phyloP scores from a whole-genome alignment of 2,113 vertebrate species.

The Ia io region DNA sequence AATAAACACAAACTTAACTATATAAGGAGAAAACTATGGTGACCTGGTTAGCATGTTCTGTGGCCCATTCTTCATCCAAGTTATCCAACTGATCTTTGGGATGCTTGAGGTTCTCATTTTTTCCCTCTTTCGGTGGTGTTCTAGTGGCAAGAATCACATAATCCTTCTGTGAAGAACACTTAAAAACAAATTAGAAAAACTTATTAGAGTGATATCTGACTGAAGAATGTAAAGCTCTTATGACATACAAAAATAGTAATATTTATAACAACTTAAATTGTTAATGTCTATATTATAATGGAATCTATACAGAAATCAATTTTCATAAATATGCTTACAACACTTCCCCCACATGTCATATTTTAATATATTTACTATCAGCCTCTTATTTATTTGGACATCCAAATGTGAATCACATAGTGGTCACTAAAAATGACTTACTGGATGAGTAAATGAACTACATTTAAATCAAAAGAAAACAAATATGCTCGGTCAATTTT shows the following conservation, averaged over 20 bases:
- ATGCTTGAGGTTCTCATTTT: conserved; percentile 54
- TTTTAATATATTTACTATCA: background rate
- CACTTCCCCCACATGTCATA: background rate
- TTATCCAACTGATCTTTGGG: conserved; percentile 57
- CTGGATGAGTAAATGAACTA: background rate
- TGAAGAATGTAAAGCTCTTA: background rate
- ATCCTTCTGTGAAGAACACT: conserved; percentile 91
- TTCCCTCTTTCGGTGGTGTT: conserved; percentile 87
- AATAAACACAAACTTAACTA: conserved; percentile 20
- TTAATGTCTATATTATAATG: background rate
- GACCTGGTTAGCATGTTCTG: conserved; percentile 93
- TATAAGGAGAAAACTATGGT: background rate
- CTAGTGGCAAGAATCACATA: conserved; percentile 88
- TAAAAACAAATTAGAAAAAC: conserved; percentile 51
- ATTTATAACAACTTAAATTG: background rate
- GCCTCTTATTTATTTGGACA: background rate
- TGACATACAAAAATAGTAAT: conserved; percentile 9
- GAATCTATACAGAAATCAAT: background rate
- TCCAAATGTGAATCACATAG: background rate
- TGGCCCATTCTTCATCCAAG: conserved; percentile 89
- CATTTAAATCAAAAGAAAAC: background rate
- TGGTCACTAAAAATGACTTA: background rate
- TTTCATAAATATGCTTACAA: background rate
- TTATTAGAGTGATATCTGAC: conserved; percentile 14
- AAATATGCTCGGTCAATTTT: background rate